Evolutionary conservation across 2,888 invertebrate species (phyloP).

Genomic region (Latrodectus hesperus): DNA sequence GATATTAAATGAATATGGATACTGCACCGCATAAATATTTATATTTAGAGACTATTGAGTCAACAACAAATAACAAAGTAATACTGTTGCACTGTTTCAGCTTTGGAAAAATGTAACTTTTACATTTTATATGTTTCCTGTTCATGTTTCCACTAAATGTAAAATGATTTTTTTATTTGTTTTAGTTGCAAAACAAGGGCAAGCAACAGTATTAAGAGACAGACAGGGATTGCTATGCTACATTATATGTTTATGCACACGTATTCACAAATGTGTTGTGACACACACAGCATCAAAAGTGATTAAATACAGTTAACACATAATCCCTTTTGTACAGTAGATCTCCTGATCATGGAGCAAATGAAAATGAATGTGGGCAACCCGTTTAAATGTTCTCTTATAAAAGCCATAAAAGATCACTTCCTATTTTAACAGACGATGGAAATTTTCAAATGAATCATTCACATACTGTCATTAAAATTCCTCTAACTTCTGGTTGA

Average conservation of each 20-base stretch:
- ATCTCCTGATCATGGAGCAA: slow-evolving; percentile 21
- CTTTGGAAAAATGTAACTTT: too few species aligned
- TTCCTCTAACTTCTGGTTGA: slow-evolving; percentile 46
- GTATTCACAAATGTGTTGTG: slow-evolving; percentile 47
- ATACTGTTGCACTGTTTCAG: too few species aligned
- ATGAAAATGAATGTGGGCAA: slow-evolving; percentile 57
- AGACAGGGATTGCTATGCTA: slow-evolving; percentile 45
- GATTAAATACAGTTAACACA: slow-evolving; percentile 55
- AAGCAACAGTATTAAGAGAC: slow-evolving; percentile 41
- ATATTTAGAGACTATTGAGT: too few species aligned
- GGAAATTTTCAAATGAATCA: slow-evolving; percentile 27
- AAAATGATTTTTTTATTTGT: not conserved
- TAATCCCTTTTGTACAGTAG: slow-evolving; percentile 55
- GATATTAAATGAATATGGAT: too few species aligned
- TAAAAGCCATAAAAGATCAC: slow-evolving; percentile 49
- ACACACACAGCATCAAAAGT: slow-evolving; percentile 42
- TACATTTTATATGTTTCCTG: not conserved
- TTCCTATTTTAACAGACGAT: slow-evolving; percentile 32
- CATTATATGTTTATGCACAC: slow-evolving; percentile 61
- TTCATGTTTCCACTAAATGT: not conserved
- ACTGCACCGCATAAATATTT: too few species aligned
- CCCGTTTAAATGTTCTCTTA: slow-evolving; percentile 63
- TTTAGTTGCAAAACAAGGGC: slow-evolving; percentile 21
- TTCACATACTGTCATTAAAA: slow-evolving; percentile 21
- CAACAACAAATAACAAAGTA: too few species aligned